Conservation (phyloP, 2,797 vertebrate species). For the Rhinichthys osculus region DNA sequence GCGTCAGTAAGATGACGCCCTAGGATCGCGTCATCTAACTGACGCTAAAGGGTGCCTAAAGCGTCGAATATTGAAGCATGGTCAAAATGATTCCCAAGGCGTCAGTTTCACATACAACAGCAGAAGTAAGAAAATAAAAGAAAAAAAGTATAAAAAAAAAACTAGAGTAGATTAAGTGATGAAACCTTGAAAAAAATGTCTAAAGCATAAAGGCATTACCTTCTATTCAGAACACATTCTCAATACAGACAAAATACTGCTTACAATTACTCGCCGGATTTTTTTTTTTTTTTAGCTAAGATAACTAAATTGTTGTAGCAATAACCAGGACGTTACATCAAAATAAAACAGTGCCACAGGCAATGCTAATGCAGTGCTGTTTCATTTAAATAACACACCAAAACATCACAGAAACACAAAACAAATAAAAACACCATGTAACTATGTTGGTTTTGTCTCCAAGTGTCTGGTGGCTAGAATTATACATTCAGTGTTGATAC, state of each 20-base stretch:
- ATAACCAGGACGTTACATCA: constrained; percentile 28
- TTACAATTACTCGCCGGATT: constrained; percentile 24
- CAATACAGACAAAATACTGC: constrained; percentile 23
- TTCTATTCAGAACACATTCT: background rate
- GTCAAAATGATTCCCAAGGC: too few species aligned
- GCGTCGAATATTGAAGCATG: too few species aligned
- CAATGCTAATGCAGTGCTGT: constrained; percentile 31
- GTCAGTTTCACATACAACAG: background rate
- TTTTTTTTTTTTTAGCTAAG: background rate
- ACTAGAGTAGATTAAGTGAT: background rate
- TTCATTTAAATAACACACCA: constrained; percentile 46
- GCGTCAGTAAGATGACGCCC: too few species aligned
- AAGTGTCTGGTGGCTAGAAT: constrained; percentile 27
- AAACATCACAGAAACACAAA: constrained; percentile 32
- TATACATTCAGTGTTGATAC: constrained; percentile 24
- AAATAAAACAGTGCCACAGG: constrained; percentile 42
- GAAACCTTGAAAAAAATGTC: background rate
- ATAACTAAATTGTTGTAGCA: constrained; percentile 40
- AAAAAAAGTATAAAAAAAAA: background rate
- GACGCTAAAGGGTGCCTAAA: too few species aligned
- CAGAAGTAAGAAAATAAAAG: too few species aligned
- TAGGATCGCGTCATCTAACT: too few species aligned
- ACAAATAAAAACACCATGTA: constrained; percentile 39
- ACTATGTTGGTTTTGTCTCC: constrained; percentile 39
- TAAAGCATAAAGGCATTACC: constrained; percentile 23